Evolutionary conservation across 1,140 invertebrate genomes (phyloP), one percentile per base, ranked within the genome.

Genomic region (Cylas formicarius): DNA sequence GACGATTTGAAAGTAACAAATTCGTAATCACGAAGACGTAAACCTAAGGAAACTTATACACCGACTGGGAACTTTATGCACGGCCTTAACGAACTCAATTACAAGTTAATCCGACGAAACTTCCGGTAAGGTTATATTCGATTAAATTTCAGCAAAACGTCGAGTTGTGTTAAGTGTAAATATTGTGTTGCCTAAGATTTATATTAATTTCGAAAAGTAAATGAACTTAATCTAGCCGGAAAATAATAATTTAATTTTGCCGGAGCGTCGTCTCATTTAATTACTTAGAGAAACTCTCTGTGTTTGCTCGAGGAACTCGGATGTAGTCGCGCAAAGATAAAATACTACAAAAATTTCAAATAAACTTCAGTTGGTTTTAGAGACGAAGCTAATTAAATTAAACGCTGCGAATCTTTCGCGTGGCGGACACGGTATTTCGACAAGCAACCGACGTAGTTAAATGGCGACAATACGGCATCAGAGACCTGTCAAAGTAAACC

Each of bases 231-330:
- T 47, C 44, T 40, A 34, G 44, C 44, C 38, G 43, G 43, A 45
- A 45, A 45, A 45, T 45, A 45, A 45, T 45, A 45, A 45, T 45
- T 37, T 45, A 45, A 45, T 45, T 45, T 45, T n/a, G n/a, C n/a
- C 33, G 11, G 31, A 21, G 26, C 36, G 43, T 45, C 43, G 43
- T 45, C 43, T 45, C 43, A 45, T 45, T 45, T 37, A 45, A 45
- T 45, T 45, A 45, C 21, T 45, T 45, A 20, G 33, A n/a, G 43
- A 37, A 42, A 42, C 27, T 32, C 17, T 14, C n/a, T n/a, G n/a
- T n/a, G n/a, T n/a, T n/a, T n/a, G n/a, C n/a, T n/a, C n/a, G n/a
- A n/a, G n/a, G n/a, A n/a, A n/a, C n/a, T n/a, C n/a, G n/a, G n/a
- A n/a, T n/a, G n/a, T n/a, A n/a, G n/a, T n/a, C n/a, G n/a, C n/a